phyloP scores from a whole-genome alignment of 37 sponge, comb jelly and placozoan genomes.

The Petrosia ficiformis region DNA sequence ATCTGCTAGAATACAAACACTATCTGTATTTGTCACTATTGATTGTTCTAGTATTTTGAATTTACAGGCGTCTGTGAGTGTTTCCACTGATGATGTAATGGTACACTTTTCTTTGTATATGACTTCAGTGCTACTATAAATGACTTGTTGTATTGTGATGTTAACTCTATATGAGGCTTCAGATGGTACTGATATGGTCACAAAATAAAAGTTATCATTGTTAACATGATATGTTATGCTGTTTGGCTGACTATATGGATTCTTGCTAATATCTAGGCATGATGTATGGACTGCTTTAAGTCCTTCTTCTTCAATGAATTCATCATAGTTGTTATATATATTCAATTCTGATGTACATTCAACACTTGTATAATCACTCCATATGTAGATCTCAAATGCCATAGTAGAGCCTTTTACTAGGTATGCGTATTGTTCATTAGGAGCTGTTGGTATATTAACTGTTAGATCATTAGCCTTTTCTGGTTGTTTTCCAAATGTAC shows the following conservation, averaged over 20 bases:
- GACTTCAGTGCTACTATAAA: neutral
- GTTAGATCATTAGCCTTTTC: neutral
- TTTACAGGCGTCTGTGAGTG: neutral
- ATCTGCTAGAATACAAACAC: neutral
- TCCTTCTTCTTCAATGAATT: neutral
- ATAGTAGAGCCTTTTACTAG: neutral
- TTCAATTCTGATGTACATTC: neutral
- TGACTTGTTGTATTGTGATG: neutral
- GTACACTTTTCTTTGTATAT: neutral
- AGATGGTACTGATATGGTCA: neutral
- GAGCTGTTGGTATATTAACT: neutral
- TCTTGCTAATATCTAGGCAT: neutral
- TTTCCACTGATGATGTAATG: neutral
- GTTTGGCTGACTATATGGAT: neutral
- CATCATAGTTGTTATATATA: constrained; percentile 2
- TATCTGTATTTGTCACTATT: neutral
- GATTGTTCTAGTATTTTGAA: neutral
- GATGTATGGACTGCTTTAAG: neutral
- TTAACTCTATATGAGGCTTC: neutral
- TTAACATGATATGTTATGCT: neutral
- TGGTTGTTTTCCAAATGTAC: neutral
- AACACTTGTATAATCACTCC: neutral
- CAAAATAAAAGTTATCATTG: neutral
- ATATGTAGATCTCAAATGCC: neutral
- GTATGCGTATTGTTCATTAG: neutral